Percentiles rank a stretch among this genome's conserved stretches.
These are phyloP conservation scores for Callaeas wilsoni DNA, from an alignment of 2,113 vertebrate genomes.

Conservation along the genomic window DNA sequence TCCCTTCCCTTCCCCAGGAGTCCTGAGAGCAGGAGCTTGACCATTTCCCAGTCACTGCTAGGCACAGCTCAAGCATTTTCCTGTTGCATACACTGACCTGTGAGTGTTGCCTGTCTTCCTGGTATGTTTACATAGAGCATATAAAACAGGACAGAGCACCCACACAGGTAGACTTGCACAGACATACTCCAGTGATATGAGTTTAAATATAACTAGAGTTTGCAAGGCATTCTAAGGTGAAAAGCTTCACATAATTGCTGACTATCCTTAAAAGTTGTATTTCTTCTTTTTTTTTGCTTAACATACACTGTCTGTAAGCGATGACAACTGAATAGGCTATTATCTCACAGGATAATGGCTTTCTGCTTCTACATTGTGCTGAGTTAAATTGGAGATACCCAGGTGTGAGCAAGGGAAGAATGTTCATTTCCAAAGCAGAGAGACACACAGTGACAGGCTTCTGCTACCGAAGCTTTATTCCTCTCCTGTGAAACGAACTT, in stretches of 20 bases:
- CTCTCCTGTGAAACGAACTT: background rate
- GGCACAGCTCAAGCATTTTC: background rate
- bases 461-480: background rate
- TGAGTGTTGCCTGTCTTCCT: background rate
- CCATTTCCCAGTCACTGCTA: background rate
- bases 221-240: slow-evolving; percentile 21
- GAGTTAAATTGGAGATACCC: background rate
- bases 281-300: background rate
- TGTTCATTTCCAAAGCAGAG: background rate
- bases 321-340: background rate
- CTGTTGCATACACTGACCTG: background rate
- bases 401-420: background rate
- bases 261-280: background rate
- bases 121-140: background rate
- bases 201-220: slow-evolving; percentile 3
- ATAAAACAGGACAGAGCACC: background rate
- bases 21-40: background rate
- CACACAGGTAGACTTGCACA: background rate
- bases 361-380: background rate
- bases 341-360: background rate
- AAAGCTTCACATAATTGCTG: background rate
- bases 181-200: background rate
- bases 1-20: background rate
- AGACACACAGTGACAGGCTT: background rate
- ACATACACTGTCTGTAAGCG: background rate